phyloP scores from a whole-genome alignment of 2,888 invertebrate genomes.

The Acanthoscelides obtectus region DNA sequence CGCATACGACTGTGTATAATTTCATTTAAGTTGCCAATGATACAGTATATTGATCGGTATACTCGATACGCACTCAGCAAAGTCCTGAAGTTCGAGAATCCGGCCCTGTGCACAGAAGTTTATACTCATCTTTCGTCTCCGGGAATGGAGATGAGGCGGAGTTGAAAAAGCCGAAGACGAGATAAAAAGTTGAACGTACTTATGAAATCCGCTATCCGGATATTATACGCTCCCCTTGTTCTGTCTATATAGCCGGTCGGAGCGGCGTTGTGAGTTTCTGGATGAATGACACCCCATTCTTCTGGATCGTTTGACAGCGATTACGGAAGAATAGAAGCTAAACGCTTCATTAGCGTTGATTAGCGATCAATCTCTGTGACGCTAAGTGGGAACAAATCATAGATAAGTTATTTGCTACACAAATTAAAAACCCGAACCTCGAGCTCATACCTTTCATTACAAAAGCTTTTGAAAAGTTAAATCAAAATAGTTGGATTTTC shows the following conservation, averaged over 20 bases:
- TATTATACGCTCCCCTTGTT: background rate
- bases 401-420: no score
- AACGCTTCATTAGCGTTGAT: background rate
- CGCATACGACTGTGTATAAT: no score
- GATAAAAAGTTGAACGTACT: background rate
- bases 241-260: background rate
- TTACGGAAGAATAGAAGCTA: background rate
- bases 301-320: background rate
- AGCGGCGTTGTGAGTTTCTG: background rate
- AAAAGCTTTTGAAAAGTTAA: no score
- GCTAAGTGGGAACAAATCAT: background rate
- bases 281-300: background rate
- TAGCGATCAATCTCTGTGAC: background rate
- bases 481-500: no score
- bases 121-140: background rate
- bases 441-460: no score
- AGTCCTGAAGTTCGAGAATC: no score
- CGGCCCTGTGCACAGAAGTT: background rate
- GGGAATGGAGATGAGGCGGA: background rate
- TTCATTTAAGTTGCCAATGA: no score
- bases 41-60: no score
- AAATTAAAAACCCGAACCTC: no score
- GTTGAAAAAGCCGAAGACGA: background rate
- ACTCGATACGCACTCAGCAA: no score
- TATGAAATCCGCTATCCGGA: background rate